Evolutionary conservation across 1,140 invertebrate species (phyloP).

Genomic region (Probaryconus sp.): DNA sequence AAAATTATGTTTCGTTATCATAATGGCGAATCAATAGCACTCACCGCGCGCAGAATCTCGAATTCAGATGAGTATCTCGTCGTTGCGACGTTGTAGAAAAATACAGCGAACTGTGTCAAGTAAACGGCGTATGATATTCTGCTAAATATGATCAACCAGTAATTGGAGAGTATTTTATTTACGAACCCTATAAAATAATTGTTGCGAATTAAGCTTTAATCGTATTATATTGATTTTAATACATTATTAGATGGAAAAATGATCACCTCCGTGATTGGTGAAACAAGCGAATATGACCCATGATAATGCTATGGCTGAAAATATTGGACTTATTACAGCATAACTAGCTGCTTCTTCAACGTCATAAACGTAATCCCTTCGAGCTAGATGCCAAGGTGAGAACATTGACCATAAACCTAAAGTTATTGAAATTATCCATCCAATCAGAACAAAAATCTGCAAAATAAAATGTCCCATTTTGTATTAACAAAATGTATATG

Average conservation of each 20-base stretch:
- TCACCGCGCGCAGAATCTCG: slow-evolving; percentile 78
- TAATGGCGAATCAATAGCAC: slow-evolving; percentile 48
- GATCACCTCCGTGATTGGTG: slow-evolving; percentile 79
- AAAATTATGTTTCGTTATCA: slow-evolving; percentile 14
- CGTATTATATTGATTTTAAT: too few species aligned
- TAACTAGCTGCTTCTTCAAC: slow-evolving; percentile 82
- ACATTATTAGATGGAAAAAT: too few species aligned
- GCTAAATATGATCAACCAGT: slow-evolving; percentile 82
- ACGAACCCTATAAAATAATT: slow-evolving; percentile 79
- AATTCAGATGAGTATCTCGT: slow-evolving; percentile 80
- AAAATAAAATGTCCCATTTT: slow-evolving; percentile 13
- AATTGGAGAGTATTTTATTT: slow-evolving; percentile 82
- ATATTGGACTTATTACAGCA: slow-evolving; percentile 82
- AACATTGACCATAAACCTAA: slow-evolving; percentile 80
- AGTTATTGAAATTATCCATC: slow-evolving; percentile 78
- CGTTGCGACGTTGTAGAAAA: slow-evolving; percentile 81
- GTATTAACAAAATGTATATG: neutral
- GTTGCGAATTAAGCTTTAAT: slow-evolving; percentile 9
- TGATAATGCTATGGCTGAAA: slow-evolving; percentile 80
- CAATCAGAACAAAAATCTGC: slow-evolving; percentile 78
- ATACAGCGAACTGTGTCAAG: slow-evolving; percentile 84
- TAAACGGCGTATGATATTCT: slow-evolving; percentile 87
- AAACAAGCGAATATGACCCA: slow-evolving; percentile 84
- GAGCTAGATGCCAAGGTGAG: slow-evolving; percentile 80
- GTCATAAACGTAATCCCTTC: slow-evolving; percentile 81